Conservation (phyloP, 2,888 invertebrate species). For the Phyllotreta striolata region DNA sequence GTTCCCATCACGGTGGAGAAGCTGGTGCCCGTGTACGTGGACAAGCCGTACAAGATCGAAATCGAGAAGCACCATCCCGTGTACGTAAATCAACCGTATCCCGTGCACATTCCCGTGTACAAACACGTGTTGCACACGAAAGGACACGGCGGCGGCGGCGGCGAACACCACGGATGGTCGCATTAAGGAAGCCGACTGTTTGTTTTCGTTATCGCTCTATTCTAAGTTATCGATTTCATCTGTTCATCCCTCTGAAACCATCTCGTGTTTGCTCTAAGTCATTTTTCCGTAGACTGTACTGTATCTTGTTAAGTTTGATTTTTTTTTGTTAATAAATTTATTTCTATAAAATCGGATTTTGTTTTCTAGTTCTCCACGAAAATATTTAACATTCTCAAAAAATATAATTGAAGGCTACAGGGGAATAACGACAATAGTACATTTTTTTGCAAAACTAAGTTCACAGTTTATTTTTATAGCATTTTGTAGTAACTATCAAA, state of each 20-base stretch:
- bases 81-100: constrained; percentile 71
- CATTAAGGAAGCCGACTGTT: constrained; percentile 31
- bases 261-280: constrained; percentile 16
- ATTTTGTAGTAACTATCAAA: too few species aligned
- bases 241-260: background rate
- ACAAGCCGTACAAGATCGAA: constrained; percentile 79
- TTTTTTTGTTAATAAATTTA: constrained; percentile 26
- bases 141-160: constrained; percentile 59
- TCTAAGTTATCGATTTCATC: constrained; percentile 12
- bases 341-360: background rate
- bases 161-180: constrained; percentile 44
- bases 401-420: too few species aligned
- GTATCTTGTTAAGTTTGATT: constrained; percentile 25
- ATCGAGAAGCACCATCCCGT: constrained; percentile 78
- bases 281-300: constrained; percentile 14
- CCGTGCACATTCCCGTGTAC: constrained; percentile 77
- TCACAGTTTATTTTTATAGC: too few species aligned
- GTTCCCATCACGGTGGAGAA: constrained; percentile 79
- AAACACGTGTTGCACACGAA: constrained; percentile 72
- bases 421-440: too few species aligned
- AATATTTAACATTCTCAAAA: too few species aligned
- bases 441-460: too few species aligned
- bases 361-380: constrained; percentile 3
- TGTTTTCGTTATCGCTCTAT: background rate
- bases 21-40: constrained; percentile 74